Conservation (phyloP, 2,113 vertebrate species). For the Upupa epops region DNA sequence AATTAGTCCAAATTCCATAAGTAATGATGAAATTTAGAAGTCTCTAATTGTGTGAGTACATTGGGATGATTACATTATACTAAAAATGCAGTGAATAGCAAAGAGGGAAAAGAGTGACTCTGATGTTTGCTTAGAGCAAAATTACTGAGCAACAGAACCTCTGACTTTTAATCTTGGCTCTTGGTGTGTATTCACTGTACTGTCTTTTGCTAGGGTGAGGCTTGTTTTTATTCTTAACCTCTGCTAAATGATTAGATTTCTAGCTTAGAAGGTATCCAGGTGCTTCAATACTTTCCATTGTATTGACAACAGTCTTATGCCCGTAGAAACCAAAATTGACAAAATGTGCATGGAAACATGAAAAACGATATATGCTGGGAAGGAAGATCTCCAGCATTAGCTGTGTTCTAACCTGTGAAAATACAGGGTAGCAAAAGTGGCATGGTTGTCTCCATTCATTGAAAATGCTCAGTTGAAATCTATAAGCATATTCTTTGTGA, state of each 20-base stretch:
- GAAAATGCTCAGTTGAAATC: background rate
- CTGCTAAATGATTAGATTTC: background rate
- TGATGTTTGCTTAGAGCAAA: background rate
- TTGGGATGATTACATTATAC: background rate
- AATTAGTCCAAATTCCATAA: constrained; percentile 2
- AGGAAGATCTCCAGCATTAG: background rate
- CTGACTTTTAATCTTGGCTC: background rate
- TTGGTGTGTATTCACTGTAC: background rate
- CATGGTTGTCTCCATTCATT: background rate
- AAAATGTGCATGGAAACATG: background rate
- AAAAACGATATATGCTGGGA: background rate
- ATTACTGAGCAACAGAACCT: background rate
- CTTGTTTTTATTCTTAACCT: background rate
- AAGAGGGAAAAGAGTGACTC: background rate
- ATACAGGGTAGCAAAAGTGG: background rate
- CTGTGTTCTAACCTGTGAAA: background rate
- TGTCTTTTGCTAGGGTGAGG: background rate
- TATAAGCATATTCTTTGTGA: background rate
- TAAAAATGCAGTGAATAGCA: background rate
- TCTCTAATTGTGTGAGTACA: background rate
- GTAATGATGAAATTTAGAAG: constrained; percentile 30
- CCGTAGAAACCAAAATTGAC: background rate
- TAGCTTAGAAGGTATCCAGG: background rate
- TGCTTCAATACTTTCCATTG: background rate
- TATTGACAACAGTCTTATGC: background rate